Base-by-base conservation (phyloP, 2,797 vertebrate species). In the Eremophila alpestris region DNA sequence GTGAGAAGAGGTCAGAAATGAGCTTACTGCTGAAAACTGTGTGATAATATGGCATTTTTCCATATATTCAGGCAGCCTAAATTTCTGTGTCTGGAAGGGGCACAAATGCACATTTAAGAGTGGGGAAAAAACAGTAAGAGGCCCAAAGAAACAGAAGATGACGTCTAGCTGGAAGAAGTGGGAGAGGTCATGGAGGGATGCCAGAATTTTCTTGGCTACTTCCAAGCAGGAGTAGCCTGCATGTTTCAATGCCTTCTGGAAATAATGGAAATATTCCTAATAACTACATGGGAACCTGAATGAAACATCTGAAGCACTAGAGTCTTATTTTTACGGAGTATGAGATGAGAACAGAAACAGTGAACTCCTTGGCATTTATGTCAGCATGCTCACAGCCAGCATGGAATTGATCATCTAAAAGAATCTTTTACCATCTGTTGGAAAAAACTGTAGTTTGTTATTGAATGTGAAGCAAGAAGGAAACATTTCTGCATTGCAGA, bases 271-370 rank as follows among this genome's bases (percentile, higher is more conserved):
- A 63, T 55, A 63, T 64, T 83, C 32, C 55, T 48, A 45, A 52
- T 29, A 89, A 68, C 26, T 59, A 36, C 24, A 23, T 1, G 10
- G 30, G 59, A 46, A 86, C 46, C 13, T 23, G 24, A 73, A 69
- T 46, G 13, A 73, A 89, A 65, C 41, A 55, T 60, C 23, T 69
- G 46, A 73, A 83, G 58, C 22, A 30, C 6, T 0, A 0, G 9
- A 14, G 22, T 60, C 85, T 96, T 92, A 99, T 98, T 97, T 98
- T 98, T 97, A 90, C 95, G 43, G 96, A 97, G 52, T 89, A 97
- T 8, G 91, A 96, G 56, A 98, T 97, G 34, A 94, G 90, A 94
- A 97, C 94, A 60, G 97, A 97, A 74, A 97, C 23, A 67, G 97
- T 70, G 38, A 98, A 59, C 76, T 98, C 96, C 54, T 92, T 86